Base-by-base conservation (phyloP, 2,113 vertebrate species). In the Philantomba maxwellii region DNA sequence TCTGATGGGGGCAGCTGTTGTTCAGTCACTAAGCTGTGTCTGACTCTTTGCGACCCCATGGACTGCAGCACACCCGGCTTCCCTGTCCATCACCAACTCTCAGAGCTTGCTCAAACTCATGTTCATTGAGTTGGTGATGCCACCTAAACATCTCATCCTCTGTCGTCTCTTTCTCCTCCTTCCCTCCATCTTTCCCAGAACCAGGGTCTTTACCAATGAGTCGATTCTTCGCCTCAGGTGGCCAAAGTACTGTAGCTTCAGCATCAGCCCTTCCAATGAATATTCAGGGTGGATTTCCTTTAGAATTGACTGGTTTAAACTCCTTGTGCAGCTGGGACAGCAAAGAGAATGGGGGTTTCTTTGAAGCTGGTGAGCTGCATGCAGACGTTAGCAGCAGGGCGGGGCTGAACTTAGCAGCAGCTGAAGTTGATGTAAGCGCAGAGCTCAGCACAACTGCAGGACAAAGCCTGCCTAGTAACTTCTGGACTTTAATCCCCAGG, bases 361-460 rank as follows among this genome's bases (percentile, higher is more conserved):
- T 84, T 78, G 62, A 58, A 21, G 30, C 30, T 3, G 30, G 5
- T 19, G 4, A 26, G 9, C 6, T 19, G 3, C 13, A 0, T 0
- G 36, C 12, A 33, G 25, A 81, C 60, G 10, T 33, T 23, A 28
- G 58, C 77, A 64, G 36, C 49, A 43, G 33, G 28, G 9, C 53
- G 33, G 66, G 51, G 13, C 45, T 39, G 43, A 62, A 62, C 14
- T 33, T 62, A 62, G 60, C 13, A 62, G 30, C 60, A 62, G 30
- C 7, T 21, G 21, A 51, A 36, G 16, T 58, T 58, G 43, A 17
- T 49, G 64, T 23, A 30, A 33, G 30, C 33, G 28, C 14, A 5
- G 58, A 36, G 33, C 33, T 94, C 36, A 51, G n/a, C 25, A 26
- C 19, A 10, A 26, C 55, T 58, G 6, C 47, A 49, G 43, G 47